Conservation (phyloP, 2,113 vertebrate genomes). For the Vulpes vulpes region DNA sequence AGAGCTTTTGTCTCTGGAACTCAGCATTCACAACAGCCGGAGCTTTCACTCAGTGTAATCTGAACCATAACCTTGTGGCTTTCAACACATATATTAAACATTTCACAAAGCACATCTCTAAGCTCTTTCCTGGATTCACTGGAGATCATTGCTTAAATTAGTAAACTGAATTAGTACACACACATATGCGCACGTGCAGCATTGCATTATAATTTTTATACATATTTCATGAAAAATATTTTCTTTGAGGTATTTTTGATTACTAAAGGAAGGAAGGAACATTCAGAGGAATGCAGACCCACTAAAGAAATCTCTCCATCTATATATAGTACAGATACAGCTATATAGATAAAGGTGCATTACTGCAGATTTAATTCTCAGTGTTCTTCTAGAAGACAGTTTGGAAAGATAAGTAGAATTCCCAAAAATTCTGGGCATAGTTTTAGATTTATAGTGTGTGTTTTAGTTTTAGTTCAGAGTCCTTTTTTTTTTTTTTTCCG, state of each 20-base stretch:
- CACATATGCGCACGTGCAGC: neutral
- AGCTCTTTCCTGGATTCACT: neutral
- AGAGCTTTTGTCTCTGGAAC: constrained; percentile 59
- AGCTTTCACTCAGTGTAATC: neutral
- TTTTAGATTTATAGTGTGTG: neutral
- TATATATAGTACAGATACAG: neutral
- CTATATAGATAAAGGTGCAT: neutral
- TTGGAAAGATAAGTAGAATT: neutral
- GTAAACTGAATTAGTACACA: neutral
- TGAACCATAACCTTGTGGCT: constrained; percentile 20
- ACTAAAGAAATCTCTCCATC: neutral
- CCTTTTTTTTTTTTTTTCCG: neutral
- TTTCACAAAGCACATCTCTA: constrained; percentile 56
- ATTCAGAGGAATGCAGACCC: neutral
- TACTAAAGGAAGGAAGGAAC: neutral
- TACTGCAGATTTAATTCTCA: neutral
- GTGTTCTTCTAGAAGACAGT: neutral
- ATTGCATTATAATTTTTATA: neutral
- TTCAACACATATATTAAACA: constrained; percentile 50
- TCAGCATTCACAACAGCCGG: neutral
- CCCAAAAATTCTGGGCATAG: neutral
- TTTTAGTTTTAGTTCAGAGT: neutral
- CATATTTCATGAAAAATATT: constrained; percentile 31
- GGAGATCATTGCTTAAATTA: constrained; percentile 43
- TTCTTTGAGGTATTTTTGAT: constrained; percentile 41